phyloP scores from a whole-genome alignment of 1,140 invertebrate species.

The Mya arenaria region DNA sequence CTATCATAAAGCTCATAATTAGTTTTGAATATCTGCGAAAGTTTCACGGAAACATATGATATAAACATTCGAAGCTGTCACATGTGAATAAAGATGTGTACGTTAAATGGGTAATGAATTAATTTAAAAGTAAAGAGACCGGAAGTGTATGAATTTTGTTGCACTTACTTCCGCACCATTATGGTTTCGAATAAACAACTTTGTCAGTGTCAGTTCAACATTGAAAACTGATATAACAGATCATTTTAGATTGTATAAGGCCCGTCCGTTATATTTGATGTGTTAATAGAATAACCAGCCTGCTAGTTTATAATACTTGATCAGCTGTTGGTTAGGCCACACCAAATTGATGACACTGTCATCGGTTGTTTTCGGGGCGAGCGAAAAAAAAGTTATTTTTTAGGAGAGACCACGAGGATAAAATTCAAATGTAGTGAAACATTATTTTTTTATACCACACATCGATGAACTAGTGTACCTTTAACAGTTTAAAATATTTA shows the following conservation, averaged over 20 bases:
- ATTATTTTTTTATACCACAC: too few relatives aligned
- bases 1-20: neutral
- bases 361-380: neutral
- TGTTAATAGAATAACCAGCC: neutral
- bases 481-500: too few relatives aligned
- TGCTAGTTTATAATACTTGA: neutral
- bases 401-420: too few relatives aligned
- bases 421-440: too few relatives aligned
- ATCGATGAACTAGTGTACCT: too few relatives aligned
- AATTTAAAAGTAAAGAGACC: neutral
- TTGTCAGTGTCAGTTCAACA: neutral
- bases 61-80: neutral
- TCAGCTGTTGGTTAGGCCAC: neutral
- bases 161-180: neutral
- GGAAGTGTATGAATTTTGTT: slow-evolving; percentile 2
- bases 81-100: neutral
- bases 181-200: neutral
- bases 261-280: neutral
- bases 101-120: neutral
- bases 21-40: neutral
- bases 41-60: neutral
- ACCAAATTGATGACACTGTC: neutral
- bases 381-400: too few relatives aligned
- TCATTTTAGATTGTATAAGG: neutral
- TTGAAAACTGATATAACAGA: neutral